phyloP scores from a whole-genome alignment of 1,140 invertebrate genomes.

The Liolophura sinensis region DNA sequence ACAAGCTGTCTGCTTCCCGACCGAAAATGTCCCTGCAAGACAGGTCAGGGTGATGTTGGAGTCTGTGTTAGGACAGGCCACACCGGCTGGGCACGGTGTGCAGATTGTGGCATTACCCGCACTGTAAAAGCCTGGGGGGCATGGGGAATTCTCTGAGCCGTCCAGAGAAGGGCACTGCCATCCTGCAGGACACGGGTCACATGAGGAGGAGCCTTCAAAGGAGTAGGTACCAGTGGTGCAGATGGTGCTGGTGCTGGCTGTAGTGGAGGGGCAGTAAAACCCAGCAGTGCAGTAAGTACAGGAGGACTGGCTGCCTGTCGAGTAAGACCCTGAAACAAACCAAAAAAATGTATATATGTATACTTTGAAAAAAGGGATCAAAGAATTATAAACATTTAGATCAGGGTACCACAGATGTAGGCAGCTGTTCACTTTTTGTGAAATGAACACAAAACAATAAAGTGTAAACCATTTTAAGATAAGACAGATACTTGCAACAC shows the following conservation, averaged over 20 bases:
- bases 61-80: constrained; percentile 41
- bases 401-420: no score
- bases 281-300: constrained; percentile 44
- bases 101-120: constrained; percentile 29
- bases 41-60: constrained; percentile 31
- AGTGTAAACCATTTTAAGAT: no score
- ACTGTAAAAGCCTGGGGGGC: constrained; percentile 25
- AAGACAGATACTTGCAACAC: no score
- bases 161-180: constrained; percentile 35
- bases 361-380: no score
- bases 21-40: constrained; percentile 35
- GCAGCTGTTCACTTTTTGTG: no score
- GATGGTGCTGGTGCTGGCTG: constrained; percentile 7
- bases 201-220: constrained; percentile 20
- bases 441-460: no score
- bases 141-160: constrained; percentile 35
- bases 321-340: constrained; percentile 44
- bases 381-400: no score
- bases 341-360: neutral
- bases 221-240: constrained; percentile 36
- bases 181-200: constrained; percentile 40
- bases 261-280: constrained; percentile 24
- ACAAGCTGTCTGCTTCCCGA: constrained; percentile 35
- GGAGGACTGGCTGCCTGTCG: constrained; percentile 29
- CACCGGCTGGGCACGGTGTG: constrained; percentile 43